Conservation (phyloP, 2,113 vertebrate genomes). For the Heterotis niloticus region DNA sequence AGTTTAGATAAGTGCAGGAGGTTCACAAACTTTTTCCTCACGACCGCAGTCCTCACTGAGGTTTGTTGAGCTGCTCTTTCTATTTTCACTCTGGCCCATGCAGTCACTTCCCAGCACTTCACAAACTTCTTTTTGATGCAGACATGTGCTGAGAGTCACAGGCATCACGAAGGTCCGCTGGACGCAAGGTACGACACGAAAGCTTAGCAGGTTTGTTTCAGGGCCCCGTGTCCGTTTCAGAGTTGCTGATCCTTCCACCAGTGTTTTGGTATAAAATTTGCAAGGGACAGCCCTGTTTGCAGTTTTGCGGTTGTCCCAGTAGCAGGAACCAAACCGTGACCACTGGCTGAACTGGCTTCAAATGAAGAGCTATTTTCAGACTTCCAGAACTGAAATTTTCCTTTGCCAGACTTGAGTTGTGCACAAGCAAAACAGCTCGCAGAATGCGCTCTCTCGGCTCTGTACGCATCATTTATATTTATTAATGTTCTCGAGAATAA, state of each 20-base stretch:
- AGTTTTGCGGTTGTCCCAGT: constrained; percentile 6
- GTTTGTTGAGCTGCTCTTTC: no score
- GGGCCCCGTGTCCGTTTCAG: not conserved
- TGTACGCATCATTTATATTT: not conserved
- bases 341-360: constrained; percentile 12
- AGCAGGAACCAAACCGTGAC: constrained; percentile 8
- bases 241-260: not conserved
- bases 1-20: no score
- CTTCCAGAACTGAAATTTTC: not conserved
- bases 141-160: no score
- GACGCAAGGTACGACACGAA: not conserved
- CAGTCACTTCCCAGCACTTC: no score
- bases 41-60: no score
- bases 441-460: constrained; percentile 14
- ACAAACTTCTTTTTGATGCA: no score
- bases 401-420: not conserved
- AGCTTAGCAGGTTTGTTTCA: not conserved
- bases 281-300: constrained; percentile 12
- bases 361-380: not conserved
- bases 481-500: not conserved
- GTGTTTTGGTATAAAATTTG: not conserved
- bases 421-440: constrained; percentile 64
- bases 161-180: not conserved
- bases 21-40: no score
- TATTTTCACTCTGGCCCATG: no score